Base-by-base conservation (phyloP, 2,113 vertebrate species). In the Engraulis encrasicolus region DNA sequence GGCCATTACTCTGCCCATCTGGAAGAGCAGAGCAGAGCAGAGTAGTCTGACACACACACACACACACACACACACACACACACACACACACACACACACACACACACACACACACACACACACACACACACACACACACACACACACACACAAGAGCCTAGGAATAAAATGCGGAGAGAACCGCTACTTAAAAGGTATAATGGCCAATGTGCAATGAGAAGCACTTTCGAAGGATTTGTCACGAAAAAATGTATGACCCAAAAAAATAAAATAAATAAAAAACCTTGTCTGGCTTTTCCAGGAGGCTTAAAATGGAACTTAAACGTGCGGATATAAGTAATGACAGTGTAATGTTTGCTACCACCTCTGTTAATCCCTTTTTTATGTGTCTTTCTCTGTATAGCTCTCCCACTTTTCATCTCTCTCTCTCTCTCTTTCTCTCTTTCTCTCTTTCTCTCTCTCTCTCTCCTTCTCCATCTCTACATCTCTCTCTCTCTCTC, bases 21-120 rank as follows among this genome's bases (percentile, higher is more conserved):
- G 40, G 40, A 45, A 45, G 40, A 9, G n/a, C n/a, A n/a, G n/a
- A n/a, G n/a, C n/a, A n/a, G n/a, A n/a, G n/a, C n/a, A n/a, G n/a
- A n/a, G n/a, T n/a, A n/a, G n/a, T n/a, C n/a, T n/a, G n/a, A n/a
- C n/a, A n/a, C n/a, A n/a, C n/a, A n/a, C n/a, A n/a, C n/a, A n/a
- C n/a, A n/a, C n/a, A n/a, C n/a, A n/a, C n/a, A n/a, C n/a, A 66
- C 58, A 66, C 31, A 12, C 23, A 1, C 58, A 27, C 23, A 66
- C 23, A 31, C 23, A 31, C 58, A 7, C n/a, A 23, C n/a, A 50
- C 58, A 36, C 18, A 66, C 34, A 50, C 2, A 80, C 31, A 77
- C 36, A 83, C 40, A 66, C 66, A 74, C 52, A 50, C 78, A 81
- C 45, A 12, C 58, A 27, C 58, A 27, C 58, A 58, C 54, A 2